Base-by-base conservation (phyloP, 2,888 invertebrate species). In the Nephrotoma flavescens region DNA sequence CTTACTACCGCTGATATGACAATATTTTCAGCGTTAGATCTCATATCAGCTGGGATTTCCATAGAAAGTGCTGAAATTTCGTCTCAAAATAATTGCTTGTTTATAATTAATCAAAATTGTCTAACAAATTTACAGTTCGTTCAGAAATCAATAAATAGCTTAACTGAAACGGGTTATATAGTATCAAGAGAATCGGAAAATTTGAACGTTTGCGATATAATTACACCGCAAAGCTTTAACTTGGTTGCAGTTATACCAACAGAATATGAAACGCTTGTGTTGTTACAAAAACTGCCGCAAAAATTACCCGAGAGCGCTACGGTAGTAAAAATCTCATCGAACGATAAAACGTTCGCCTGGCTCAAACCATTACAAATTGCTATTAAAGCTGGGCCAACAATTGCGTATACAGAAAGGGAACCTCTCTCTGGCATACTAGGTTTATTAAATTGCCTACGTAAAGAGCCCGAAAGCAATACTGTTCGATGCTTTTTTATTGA, bases 401-500 rank as follows among this genome's bases (percentile, higher is more conserved):
- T 95, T 0, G 92, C 96, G 0, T 90, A 96, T 19, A 92, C 94
- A 0, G 94, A 95, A 90, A 93, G 94, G 88, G 94, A 95, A 87
- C 92, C 93, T 2, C 92, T 94, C 6, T 96, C 94, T 90, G 99
- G 99, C 12, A 92, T 98, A 0, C 90, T 97, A 31, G 99, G 99
- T n/a, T 92, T 98, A 87, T 94, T 96, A 0, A 97, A 97, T 89
- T 98, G 98, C 90, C 90, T 99, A 42, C 93, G 96, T 87, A 95
- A 93, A 89, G 98, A 98, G 90, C 94, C 95, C 0, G 95, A 95
- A 88, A 96, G 96, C 85, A 93, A 94, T 88, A 90, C 93, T 0
- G 92, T 94, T 0, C 92, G 93, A 86, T 94, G 94, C 87, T 90
- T 96, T 6, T 93, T 95, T 52, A 94, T 96, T 86, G 90, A 94